Evolutionary conservation across 2,113 vertebrate genomes (phyloP), one percentile per base, ranked within the genome.

Genomic region (Takifugu flavidus): DNA sequence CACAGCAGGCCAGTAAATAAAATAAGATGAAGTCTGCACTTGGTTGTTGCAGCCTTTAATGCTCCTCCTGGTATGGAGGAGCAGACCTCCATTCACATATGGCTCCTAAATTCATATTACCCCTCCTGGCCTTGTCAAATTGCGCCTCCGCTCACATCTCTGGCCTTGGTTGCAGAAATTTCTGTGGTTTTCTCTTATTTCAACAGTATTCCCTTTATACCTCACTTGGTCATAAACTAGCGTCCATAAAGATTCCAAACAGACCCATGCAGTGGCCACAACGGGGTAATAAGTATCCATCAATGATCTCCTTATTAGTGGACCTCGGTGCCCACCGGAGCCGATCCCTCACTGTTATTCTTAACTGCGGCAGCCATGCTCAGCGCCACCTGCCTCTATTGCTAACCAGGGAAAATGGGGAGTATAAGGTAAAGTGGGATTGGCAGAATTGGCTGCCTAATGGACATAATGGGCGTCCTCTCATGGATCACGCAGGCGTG

Each of bases 311-410:
- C 74, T 79, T 87, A 58, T 56, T 58, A 50, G 27, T 68, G 60
- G 46, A 68, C 44, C 71, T 87, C 59, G 2, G 67, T 75, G 72
- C 61, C 74, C 70, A 62, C 47, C 68, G 69, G 62, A 80, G 77
- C 70, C 58, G 74, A 84, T 88, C 81, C 74, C 65, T 85, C 72
- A 67, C 72, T 72, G 62, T 80, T 80, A 66, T 82, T 83, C 72
- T 74, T 82, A 56, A 6, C 42, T 13, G 42, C 42, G 42, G 42
- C 63, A 47, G 70, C 74, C 55, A 70, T 52, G 68, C 78, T 88
- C 65, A 26, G 56, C 71, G 86, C 85, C 90, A 88, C 86, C 80
- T 86, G 83, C 82, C 80, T 82, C 70, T 76, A 79, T 75, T 72
- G 58, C 74, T 74, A 71, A 73, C 61, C 63, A 66, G 76, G 72